Evolutionary conservation across 1,140 invertebrate species (phyloP).

Genomic region (Plutomurus gul): DNA sequence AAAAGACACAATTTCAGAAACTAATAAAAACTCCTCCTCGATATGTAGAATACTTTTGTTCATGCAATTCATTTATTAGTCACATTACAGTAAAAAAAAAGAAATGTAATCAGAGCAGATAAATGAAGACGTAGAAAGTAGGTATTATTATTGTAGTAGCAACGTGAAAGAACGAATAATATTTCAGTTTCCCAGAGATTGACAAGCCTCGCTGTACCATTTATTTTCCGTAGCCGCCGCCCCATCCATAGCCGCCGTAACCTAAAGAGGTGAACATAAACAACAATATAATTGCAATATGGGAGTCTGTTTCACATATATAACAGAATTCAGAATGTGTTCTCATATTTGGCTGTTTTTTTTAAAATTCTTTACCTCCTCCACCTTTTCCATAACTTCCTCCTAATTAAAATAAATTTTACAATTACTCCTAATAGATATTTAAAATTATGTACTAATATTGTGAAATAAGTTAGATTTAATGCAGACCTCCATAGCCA

Average conservation of each 20-base stretch:
- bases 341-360: no score
- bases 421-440: background rate
- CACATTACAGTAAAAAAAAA: no score
- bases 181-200: no score
- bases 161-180: background rate
- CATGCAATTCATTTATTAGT: no score
- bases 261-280: background rate
- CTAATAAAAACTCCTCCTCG: no score
- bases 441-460: background rate
- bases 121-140: no score
- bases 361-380: background rate
- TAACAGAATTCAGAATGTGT: no score
- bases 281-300: background rate
- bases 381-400: background rate
- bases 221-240: conserved; percentile 24
- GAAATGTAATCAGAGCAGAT: no score
- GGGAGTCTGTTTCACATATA: no score
- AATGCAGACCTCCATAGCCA: background rate
- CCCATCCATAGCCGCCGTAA: background rate
- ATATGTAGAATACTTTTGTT: no score
- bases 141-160: background rate
- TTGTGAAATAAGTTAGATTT: background rate
- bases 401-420: no score
- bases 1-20: no score
- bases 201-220: background rate